These are phyloP conservation scores for Silurus asotus DNA, from an alignment of 2,113 vertebrate genomes.

Conservation along the genomic window DNA sequence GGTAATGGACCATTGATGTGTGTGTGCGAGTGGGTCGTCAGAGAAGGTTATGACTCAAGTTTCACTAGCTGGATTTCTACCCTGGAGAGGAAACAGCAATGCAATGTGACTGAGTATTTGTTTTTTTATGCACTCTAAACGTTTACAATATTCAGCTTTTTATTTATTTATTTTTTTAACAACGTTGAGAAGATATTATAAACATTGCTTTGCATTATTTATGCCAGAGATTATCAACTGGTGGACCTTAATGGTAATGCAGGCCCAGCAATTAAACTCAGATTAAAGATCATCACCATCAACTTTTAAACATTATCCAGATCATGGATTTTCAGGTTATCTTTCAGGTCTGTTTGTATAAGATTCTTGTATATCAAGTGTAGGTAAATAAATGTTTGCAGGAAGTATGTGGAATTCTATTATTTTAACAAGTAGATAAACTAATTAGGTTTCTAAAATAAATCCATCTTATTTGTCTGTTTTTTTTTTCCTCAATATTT, in stretches of 20 bases:
- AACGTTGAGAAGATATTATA: not conserved
- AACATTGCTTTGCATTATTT: not conserved
- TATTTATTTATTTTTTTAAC: no score
- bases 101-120: not conserved
- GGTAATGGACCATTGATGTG: conserved; percentile 22
- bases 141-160: not conserved
- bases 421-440: not conserved
- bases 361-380: no score
- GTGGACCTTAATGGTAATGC: not conserved
- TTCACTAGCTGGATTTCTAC: conserved; percentile 8
- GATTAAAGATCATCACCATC: no score
- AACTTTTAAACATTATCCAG: no score
- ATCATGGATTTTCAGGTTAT: not conserved
- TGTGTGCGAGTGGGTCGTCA: conserved; percentile 17
- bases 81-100: conserved; percentile 1
- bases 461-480: not conserved
- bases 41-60: not conserved
- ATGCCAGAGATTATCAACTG: not conserved
- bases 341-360: not conserved
- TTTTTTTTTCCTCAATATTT: not conserved
- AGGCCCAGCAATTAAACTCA: not conserved
- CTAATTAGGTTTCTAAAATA: not conserved
- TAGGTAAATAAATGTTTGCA: not conserved
- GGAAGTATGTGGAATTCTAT: not conserved
- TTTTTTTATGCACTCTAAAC: not conserved